These are phyloP conservation scores for Glomeris maerens DNA, from an alignment of 1,140 invertebrate genomes.

Conservation along the genomic window DNA sequence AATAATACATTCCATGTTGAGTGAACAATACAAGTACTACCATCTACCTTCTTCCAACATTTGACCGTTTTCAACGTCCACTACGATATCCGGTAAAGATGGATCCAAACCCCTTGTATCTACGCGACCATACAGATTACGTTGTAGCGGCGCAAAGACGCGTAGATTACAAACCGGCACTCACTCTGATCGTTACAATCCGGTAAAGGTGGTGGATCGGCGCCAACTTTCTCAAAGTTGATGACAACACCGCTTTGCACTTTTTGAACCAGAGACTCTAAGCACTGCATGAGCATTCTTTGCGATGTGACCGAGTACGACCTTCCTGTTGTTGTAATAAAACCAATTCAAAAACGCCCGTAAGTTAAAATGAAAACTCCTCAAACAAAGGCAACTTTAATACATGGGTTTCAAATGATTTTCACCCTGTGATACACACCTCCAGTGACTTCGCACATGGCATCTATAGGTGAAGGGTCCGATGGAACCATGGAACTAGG, in stretches of 20 bases:
- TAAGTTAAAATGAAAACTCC: background rate
- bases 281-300: conserved; percentile 84
- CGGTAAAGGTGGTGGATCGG: conserved; percentile 59
- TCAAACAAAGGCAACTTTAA: conserved; percentile 1
- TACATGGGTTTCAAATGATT: background rate
- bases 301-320: conserved; percentile 93
- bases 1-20: too few relatives aligned
- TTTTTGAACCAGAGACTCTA: conserved; percentile 92
- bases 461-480: conserved; percentile 84
- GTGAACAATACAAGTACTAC: too few relatives aligned
- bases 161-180: too few relatives aligned
- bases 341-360: background rate
- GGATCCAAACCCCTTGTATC: too few relatives aligned
- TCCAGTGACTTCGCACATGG: conserved; percentile 98
- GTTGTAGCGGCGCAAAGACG: too few relatives aligned
- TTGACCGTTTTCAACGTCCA: too few relatives aligned
- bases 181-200: too few relatives aligned
- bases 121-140: too few relatives aligned
- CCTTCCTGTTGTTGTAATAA: conserved; percentile 47
- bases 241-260: conserved; percentile 95
- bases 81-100: too few relatives aligned
- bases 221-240: conserved; percentile 90
- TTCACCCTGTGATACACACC: conserved; percentile 38
- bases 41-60: too few relatives aligned
- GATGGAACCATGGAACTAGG: conserved; percentile 59